Conservation (phyloP, 2,797 vertebrate species). For the Bradypodion ventrale region DNA sequence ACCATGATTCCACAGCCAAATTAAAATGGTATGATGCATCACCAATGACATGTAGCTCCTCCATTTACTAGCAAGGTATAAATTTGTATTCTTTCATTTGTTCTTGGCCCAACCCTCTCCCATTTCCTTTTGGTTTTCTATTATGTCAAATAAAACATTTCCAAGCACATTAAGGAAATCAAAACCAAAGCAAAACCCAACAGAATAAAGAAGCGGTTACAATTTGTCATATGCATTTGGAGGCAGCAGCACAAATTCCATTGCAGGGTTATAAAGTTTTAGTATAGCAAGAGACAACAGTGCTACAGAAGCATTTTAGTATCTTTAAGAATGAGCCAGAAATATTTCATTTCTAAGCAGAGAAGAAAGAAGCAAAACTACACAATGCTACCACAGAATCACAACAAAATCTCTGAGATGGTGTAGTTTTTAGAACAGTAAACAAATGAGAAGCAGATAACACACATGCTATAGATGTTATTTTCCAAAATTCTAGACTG, state of each 20-base stretch:
- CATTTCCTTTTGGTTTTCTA: not conserved
- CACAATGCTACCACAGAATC: not conserved
- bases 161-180: conserved; percentile 23
- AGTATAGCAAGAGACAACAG: not conserved
- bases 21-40: conserved; percentile 9
- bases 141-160: not conserved
- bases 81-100: not conserved
- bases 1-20: not conserved
- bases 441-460: not conserved
- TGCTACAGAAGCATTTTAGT: not conserved
- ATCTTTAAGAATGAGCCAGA: not conserved
- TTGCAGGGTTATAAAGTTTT: not conserved
- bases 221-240: not conserved
- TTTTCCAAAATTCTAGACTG: not conserved
- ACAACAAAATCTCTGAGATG: not conserved
- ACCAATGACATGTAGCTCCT: not conserved
- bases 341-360: not conserved
- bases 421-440: not conserved
- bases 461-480: not conserved
- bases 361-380: not conserved
- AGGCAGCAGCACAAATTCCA: not conserved
- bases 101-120: not conserved
- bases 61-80: not conserved
- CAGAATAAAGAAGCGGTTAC: not conserved
- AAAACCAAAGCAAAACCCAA: not conserved